Conservation (phyloP, 1,140 invertebrate species). For the Brachionus koreanus region DNA sequence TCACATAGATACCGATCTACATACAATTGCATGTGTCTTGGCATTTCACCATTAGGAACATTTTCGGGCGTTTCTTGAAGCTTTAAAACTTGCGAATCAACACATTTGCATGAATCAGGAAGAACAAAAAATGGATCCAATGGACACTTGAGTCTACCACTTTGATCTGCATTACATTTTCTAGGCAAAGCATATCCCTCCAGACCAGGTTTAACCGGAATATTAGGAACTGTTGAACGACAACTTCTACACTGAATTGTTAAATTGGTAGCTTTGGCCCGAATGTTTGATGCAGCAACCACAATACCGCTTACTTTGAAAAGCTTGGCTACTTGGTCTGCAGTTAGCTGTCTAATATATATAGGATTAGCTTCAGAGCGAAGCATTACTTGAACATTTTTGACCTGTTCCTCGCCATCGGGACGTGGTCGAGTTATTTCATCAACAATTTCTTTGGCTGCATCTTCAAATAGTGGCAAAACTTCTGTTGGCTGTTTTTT, state of each 20-base stretch:
- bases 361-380: slow-evolving; percentile 26
- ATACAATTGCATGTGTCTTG: slow-evolving; percentile 88
- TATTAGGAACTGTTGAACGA: slow-evolving; percentile 78
- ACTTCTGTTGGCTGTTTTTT: slow-evolving; percentile 86
- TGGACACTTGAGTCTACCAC: slow-evolving; percentile 71
- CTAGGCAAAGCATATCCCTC: slow-evolving; percentile 94
- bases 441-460: slow-evolving; percentile 92
- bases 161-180: slow-evolving; percentile 66
- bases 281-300: slow-evolving; percentile 84
- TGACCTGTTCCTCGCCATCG: slow-evolving; percentile 33
- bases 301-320: slow-evolving; percentile 95
- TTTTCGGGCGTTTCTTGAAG: slow-evolving; percentile 92
- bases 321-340: slow-evolving; percentile 82
- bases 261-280: slow-evolving; percentile 88
- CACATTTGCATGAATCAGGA: slow-evolving; percentile 92
- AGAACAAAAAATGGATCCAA: slow-evolving; percentile 95
- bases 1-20: slow-evolving; percentile 73
- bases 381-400: slow-evolving; percentile 45
- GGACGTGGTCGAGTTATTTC: slow-evolving; percentile 70
- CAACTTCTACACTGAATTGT: slow-evolving; percentile 93
- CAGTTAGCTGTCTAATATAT: slow-evolving; percentile 54
- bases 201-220: slow-evolving; percentile 85
- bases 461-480: slow-evolving; percentile 86
- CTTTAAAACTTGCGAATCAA: slow-evolving; percentile 83
- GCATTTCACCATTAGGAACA: slow-evolving; percentile 97